These are phyloP conservation scores for Cephus nigrinus DNA, from an alignment of 2,888 invertebrate species.

Conservation along the genomic window DNA sequence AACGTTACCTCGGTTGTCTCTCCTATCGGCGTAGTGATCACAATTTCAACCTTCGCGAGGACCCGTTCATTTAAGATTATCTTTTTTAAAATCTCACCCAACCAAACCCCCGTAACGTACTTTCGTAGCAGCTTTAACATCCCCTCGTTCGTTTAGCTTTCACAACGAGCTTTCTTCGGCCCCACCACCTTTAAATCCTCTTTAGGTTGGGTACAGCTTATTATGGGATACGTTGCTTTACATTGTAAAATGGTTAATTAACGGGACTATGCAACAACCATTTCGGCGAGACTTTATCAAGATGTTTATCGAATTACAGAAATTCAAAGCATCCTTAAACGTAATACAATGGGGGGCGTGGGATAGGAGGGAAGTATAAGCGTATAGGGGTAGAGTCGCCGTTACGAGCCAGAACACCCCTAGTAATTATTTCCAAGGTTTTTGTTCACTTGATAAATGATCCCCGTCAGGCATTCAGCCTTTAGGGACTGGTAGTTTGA, in stretches of 20 bases:
- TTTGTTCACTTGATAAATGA: slow-evolving; percentile 23
- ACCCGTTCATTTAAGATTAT: not conserved
- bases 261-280: not conserved
- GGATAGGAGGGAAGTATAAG: not conserved
- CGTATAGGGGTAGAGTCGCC: not conserved
- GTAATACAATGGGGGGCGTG: not conserved
- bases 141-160: not conserved
- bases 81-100: not conserved
- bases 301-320: not conserved
- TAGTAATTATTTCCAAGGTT: slow-evolving; percentile 22
- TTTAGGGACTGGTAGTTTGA: not conserved
- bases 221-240: not conserved
- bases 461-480: slow-evolving; percentile 9
- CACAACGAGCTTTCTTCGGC: not conserved
- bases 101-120: not conserved
- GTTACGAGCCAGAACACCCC: slow-evolving; percentile 9
- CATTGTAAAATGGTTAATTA: not conserved
- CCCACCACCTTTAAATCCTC: not conserved
- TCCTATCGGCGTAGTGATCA: not conserved
- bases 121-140: not conserved
- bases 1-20: not conserved
- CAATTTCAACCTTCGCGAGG: not conserved
- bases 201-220: not conserved
- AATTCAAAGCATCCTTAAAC: not conserved
- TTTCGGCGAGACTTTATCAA: not conserved